Percentiles rank a stretch among this genome's conserved stretches.
phyloP scores from a whole-genome alignment of 2,113 vertebrate species.

The Gymnobelideus leadbeateri region DNA sequence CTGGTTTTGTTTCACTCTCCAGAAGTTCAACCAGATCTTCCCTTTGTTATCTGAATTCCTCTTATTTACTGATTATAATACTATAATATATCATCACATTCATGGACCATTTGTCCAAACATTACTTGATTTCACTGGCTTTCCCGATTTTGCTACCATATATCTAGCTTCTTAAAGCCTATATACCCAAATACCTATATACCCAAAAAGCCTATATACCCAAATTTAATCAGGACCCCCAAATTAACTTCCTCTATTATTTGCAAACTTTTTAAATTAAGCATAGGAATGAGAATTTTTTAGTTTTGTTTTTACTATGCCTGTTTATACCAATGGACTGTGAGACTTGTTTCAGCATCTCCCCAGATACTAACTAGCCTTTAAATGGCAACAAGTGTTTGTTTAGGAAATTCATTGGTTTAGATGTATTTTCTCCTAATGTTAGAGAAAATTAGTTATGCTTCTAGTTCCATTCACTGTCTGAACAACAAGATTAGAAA shows the following conservation, averaged over 20 bases:
- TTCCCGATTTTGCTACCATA: background rate
- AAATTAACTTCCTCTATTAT: constrained; percentile 14
- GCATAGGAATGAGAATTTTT: background rate
- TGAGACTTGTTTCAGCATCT: constrained; percentile 16
- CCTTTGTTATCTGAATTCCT: too few relatives aligned
- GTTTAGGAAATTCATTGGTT: constrained; percentile 22
- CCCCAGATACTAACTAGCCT: background rate
- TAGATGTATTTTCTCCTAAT: constrained; percentile 54
- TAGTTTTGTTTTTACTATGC: constrained; percentile 13
- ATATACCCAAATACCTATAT: background rate
- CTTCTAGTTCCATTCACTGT: constrained; percentile 47
- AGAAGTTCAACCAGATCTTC: too few relatives aligned
- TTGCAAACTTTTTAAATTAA: constrained; percentile 11
- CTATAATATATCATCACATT: too few relatives aligned
- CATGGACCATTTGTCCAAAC: too few relatives aligned
- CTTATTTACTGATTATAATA: too few relatives aligned
- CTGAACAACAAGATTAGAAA: constrained; percentile 52
- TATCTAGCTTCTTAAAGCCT: background rate
- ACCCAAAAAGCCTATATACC: background rate
- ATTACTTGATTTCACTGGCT: too few relatives aligned
- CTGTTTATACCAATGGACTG: constrained; percentile 25
- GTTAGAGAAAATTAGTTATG: constrained; percentile 23
- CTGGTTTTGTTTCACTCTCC: too few relatives aligned
- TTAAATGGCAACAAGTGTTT: background rate
- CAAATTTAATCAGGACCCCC: constrained; percentile 12